Evolutionary conservation across 2,888 invertebrate genomes (phyloP).

Genomic region (Choreutis nemorana): DNA sequence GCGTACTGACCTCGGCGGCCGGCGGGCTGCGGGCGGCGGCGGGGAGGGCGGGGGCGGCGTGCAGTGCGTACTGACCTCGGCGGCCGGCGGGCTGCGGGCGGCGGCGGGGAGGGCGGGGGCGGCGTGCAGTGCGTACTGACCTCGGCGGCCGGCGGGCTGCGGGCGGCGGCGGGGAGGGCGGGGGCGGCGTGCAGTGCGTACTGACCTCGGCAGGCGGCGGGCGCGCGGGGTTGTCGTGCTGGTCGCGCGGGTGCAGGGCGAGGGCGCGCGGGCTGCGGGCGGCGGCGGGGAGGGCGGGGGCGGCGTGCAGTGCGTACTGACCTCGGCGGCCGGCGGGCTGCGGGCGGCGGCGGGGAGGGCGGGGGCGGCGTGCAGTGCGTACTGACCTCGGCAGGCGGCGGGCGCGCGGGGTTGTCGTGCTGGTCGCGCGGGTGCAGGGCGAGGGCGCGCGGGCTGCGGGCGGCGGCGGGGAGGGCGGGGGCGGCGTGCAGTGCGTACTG

Average conservation of each 20-base stretch:
- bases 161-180: constrained; percentile 11
- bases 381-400: constrained; percentile 4
- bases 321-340: too few relatives aligned
- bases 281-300: constrained; percentile 80
- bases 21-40: constrained; percentile 9
- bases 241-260: constrained; percentile 90
- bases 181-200: constrained; percentile 14
- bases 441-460: too few relatives aligned
- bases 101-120: too few relatives aligned
- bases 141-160: constrained; percentile 11
- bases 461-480: too few relatives aligned
- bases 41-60: constrained; percentile 29
- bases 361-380: too few relatives aligned
- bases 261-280: constrained; percentile 78
- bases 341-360: too few relatives aligned
- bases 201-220: constrained; percentile 8
- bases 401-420: constrained; percentile 68
- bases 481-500: too few relatives aligned
- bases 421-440: constrained; percentile 85
- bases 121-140: constrained; percentile 3
- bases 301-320: constrained; percentile 67
- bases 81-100: constrained; percentile 68
- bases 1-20: constrained; percentile 11
- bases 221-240: constrained; percentile 77
- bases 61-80: constrained; percentile 50